phyloP scores from a whole-genome alignment of 2,888 invertebrate genomes.

The Endomychus coccineus region DNA sequence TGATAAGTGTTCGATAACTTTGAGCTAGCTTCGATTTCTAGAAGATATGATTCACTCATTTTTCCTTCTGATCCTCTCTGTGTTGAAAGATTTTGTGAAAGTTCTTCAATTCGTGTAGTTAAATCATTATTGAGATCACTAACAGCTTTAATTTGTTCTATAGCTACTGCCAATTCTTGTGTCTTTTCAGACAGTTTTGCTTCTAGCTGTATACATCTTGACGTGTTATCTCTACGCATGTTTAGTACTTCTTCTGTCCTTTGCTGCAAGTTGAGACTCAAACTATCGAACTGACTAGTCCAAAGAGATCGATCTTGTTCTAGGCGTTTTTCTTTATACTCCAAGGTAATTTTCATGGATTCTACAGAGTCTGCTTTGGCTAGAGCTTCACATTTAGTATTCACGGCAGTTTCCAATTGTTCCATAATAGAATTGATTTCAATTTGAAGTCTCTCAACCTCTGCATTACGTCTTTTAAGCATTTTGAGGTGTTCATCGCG shows the following conservation, averaged over 20 bases:
- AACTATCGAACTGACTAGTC: slow-evolving; percentile 67
- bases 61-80: slow-evolving; percentile 56
- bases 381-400: slow-evolving; percentile 77
- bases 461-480: slow-evolving; percentile 62
- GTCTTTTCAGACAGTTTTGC: slow-evolving; percentile 69
- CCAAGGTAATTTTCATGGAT: slow-evolving; percentile 69
- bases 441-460: slow-evolving; percentile 63
- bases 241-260: slow-evolving; percentile 72
- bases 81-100: slow-evolving; percentile 62
- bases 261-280: slow-evolving; percentile 72
- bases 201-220: slow-evolving; percentile 59
- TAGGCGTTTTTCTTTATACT: slow-evolving; percentile 75
- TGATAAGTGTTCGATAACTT: slow-evolving; percentile 80
- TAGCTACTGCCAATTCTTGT: slow-evolving; percentile 69
- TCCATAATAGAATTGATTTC: slow-evolving; percentile 63
- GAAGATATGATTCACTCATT: slow-evolving; percentile 61
- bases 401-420: slow-evolving; percentile 67
- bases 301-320: slow-evolving; percentile 74
- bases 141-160: slow-evolving; percentile 60
- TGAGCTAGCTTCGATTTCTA: slow-evolving; percentile 79
- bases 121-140: slow-evolving; percentile 64
- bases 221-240: slow-evolving; percentile 64
- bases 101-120: slow-evolving; percentile 58
- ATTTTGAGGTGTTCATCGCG: slow-evolving; percentile 65
- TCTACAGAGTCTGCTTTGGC: slow-evolving; percentile 73